A percentile compares a stretch with the other conserved stretches of the same genome.
phyloP scores from a whole-genome alignment of 2,113 vertebrate species.

The Cyprinodon tularosa region DNA sequence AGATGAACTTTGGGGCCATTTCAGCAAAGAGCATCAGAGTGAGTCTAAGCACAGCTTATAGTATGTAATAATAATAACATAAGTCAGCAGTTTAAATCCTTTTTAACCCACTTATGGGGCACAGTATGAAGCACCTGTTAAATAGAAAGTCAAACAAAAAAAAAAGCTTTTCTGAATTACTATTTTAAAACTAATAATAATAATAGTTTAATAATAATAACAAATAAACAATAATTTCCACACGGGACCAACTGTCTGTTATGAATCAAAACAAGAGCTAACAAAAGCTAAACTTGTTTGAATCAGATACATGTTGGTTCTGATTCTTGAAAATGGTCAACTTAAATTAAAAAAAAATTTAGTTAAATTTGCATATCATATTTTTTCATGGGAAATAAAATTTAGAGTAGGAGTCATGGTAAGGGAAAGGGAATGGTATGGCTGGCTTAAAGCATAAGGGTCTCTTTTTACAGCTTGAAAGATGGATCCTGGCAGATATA shows the following conservation, averaged over 20 bases:
- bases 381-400: too few relatives aligned
- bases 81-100: neutral
- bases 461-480: neutral
- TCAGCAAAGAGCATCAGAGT: neutral
- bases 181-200: too few relatives aligned
- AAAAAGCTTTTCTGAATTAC: neutral
- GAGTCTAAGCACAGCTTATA: neutral
- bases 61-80: neutral
- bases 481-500: neutral
- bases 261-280: too few relatives aligned
- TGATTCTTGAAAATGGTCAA: neutral
- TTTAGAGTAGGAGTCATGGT: neutral
- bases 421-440: neutral
- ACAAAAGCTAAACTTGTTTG: neutral
- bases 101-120: neutral
- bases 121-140: neutral
- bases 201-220: too few relatives aligned
- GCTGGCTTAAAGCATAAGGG: neutral
- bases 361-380: neutral
- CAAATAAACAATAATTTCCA: too few relatives aligned
- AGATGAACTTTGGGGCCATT: slow-evolving; percentile 16
- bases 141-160: neutral
- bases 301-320: neutral
- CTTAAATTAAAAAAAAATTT: neutral
- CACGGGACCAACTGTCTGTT: too few relatives aligned